phyloP scores from a whole-genome alignment of 2,888 invertebrate genomes.

The Seira ritae region DNA sequence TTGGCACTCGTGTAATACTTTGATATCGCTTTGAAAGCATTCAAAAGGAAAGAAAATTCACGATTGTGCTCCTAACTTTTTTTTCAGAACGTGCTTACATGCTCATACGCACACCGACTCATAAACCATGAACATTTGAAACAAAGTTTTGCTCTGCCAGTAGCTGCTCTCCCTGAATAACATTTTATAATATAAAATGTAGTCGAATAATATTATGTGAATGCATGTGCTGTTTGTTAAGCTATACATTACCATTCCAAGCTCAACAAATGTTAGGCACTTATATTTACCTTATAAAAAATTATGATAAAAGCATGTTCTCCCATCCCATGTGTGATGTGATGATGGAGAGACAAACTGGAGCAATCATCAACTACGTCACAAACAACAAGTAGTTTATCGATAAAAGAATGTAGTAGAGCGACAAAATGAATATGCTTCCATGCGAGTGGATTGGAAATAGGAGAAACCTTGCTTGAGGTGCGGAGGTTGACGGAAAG shows the following conservation, averaged over 20 bases:
- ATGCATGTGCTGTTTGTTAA: background rate
- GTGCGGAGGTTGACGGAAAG: background rate
- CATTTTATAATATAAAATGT: background rate
- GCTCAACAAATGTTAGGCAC: background rate
- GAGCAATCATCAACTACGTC: constrained; percentile 19
- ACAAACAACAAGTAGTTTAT: constrained; percentile 23
- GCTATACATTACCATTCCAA: background rate
- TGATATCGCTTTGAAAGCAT: constrained; percentile 6
- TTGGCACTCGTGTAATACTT: constrained; percentile 11
- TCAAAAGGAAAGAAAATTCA: constrained; percentile 9
- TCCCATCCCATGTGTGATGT: constrained; percentile 4
- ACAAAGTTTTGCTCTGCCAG: constrained; percentile 6
- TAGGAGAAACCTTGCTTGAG: too few species aligned
- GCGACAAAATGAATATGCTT: background rate
- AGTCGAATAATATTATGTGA: background rate
- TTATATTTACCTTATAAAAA: constrained; percentile 21
- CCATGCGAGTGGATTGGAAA: background rate
- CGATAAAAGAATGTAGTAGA: constrained; percentile 6
- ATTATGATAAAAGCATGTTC: constrained; percentile 21
- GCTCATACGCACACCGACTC: background rate
- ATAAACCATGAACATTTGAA: constrained; percentile 12
- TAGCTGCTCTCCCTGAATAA: background rate
- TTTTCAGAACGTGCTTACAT: background rate
- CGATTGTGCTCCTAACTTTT: constrained; percentile 2
- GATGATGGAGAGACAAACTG: constrained; percentile 2